Percentiles rank a stretch among this genome's conserved stretches.
phyloP scores from a whole-genome alignment of 2,797 vertebrate species.

The Oceanodroma leucorhoa region DNA sequence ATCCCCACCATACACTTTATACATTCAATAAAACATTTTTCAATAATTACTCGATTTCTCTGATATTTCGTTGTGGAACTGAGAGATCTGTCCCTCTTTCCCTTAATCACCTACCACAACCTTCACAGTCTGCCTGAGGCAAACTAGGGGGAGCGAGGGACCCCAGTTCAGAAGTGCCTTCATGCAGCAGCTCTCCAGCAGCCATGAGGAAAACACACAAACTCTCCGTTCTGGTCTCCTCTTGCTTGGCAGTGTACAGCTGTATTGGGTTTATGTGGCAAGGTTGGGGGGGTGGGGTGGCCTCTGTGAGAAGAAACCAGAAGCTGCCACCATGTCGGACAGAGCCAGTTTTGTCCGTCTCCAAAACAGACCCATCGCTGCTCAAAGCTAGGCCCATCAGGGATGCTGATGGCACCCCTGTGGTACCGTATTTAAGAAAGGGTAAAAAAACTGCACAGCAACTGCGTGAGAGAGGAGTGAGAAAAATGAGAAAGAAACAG shows the following conservation, averaged over 20 bases:
- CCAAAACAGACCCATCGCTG: background rate
- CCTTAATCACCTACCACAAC: background rate
- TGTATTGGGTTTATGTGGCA: background rate
- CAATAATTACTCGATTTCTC: background rate
- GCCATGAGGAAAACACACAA: background rate
- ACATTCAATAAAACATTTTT: background rate
- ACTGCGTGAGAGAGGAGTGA: background rate
- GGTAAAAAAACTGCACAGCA: background rate
- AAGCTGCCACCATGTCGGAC: background rate
- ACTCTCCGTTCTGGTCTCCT: background rate
- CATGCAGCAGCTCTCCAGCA: background rate
- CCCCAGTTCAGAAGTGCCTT: background rate
- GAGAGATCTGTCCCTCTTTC: background rate
- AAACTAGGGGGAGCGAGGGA: background rate
- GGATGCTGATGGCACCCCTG: background rate
- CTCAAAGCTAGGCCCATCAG: background rate
- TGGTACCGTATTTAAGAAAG: background rate
- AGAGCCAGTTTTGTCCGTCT: background rate
- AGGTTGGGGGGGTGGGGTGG: rapidly evolving
- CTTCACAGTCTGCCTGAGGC: background rate
- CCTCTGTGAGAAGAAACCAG: background rate
- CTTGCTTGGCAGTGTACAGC: background rate
- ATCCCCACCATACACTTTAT: background rate
- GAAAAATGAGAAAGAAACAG: background rate
- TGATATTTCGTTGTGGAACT: background rate